Evolutionary conservation across 2,888 invertebrate species (phyloP).

Genomic region (Anarsia innoxiella): DNA sequence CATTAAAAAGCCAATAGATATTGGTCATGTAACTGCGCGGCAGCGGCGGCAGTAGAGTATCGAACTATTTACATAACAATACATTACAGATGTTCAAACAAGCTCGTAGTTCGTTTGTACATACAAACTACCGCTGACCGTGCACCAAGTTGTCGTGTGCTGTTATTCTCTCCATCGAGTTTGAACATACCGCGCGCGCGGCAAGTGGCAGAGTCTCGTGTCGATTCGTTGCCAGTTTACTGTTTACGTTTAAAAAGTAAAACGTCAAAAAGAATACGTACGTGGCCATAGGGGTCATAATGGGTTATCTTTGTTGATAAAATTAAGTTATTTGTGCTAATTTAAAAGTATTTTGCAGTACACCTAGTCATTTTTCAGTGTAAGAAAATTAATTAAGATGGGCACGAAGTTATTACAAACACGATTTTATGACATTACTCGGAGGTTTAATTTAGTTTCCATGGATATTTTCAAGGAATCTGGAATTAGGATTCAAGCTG

Average conservation of each 20-base stretch:
- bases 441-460: constrained; percentile 28
- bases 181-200: no score
- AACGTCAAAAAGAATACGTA: constrained; percentile 13
- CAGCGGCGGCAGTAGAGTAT: no score
- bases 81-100: no score
- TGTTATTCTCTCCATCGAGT: no score
- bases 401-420: constrained; percentile 37
- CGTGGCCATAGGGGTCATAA: constrained; percentile 51
- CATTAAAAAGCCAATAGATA: no score
- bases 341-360: constrained; percentile 27
- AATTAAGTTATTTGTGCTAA: constrained; percentile 30
- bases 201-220: no score
- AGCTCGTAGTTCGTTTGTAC: no score
- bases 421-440: constrained; percentile 32
- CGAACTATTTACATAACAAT: no score
- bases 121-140: no score
- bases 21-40: no score
- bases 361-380: constrained; percentile 20
- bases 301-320: constrained; percentile 64
- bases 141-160: no score
- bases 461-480: constrained; percentile 23
- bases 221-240: neutral
- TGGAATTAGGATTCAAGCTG: constrained; percentile 33
- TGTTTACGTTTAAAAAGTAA: neutral
- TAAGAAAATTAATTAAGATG: constrained; percentile 43